phyloP scores from a whole-genome alignment of 92 coral and sea anemone species.

The Diadumene lineata region DNA sequence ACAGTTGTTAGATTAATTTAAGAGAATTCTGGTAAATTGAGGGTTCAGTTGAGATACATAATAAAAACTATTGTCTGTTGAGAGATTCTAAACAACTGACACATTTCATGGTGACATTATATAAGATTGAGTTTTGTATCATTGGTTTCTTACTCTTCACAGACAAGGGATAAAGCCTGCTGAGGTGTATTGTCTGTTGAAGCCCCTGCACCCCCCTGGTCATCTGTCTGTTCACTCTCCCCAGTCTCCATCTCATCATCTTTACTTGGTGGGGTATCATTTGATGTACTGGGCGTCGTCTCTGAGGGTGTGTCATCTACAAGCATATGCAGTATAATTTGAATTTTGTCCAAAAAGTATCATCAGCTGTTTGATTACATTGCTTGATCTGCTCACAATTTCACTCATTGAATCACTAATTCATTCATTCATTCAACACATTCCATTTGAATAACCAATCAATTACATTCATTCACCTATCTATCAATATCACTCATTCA shows the following conservation, averaged over 20 bases:
- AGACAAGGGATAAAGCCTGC: conserved; percentile 85
- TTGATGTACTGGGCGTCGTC: conserved; percentile 30
- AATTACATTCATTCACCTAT: not conserved
- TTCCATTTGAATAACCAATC: too few species aligned
- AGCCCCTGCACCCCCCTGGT: not conserved
- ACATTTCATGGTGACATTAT: too few species aligned
- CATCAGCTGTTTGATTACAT: not conserved
- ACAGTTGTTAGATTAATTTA: too few species aligned
- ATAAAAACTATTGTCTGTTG: too few species aligned
- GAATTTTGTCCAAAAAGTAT: not conserved
- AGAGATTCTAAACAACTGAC: too few species aligned
- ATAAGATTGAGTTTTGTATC: not conserved
- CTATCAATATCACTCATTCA: not conserved
- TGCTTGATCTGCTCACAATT: not conserved
- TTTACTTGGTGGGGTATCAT: not conserved
- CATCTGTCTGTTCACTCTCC: not conserved
- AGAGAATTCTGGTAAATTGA: too few species aligned
- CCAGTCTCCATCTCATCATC: conserved; percentile 11
- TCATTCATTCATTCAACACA: conserved; percentile 6
- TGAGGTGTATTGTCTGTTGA: conserved; percentile 39
- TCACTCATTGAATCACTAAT: not conserved
- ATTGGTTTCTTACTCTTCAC: conserved; percentile 82
- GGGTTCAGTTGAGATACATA: too few species aligned
- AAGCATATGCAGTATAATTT: not conserved
- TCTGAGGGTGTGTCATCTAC: conserved; percentile 41